Base-by-base conservation (phyloP, 1,140 invertebrate genomes). In the Diachasma alloeum region DNA sequence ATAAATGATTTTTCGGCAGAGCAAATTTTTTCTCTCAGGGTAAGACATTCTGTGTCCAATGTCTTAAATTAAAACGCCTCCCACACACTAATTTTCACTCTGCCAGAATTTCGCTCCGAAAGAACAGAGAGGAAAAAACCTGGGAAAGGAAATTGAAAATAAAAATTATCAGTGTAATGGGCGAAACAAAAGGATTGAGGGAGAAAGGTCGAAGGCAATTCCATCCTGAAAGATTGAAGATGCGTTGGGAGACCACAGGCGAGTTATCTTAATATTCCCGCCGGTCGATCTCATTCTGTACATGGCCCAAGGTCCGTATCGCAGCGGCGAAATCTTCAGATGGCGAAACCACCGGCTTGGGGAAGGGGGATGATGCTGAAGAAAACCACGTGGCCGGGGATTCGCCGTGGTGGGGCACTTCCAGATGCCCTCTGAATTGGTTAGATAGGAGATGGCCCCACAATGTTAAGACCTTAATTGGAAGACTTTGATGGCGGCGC, bases 401-500 rank as follows among this genome's bases (percentile, higher is more conserved):
- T 59, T 59, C 53, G 3, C 3, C 19, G n/a, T 59, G 53, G 19
- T 59, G n/a, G 19, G 53, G 19, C 17, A 31, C 31, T 6, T 31
- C 22, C 19, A 63, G 59, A 63, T 63, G 59, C 59, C 59, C 59
- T 63, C 11, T 63, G 22, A 63, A 63, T 63, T 26, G 59, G 59
- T 24, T 24, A 63, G 59, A 63, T 63, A 63, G 5, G 59, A 63
- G 59, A 63, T 63, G 19, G 22, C 59, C 13, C 59, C 24, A 15
- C 53, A 59, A 59, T 63, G 59, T 63, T 63, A 63, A 63, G 59
- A 24, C 59, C 59, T 63, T 63, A 63, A 63, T 63, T 63, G 59
- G 59, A 31, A 72, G 69, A 77, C 48, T 72, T 72, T 70, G 75
- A 77, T 39, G 72, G 66, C 37, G n/a, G 48, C 39, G 19, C 48